Percentiles rank a stretch among this genome's conserved stretches.
phyloP scores from a whole-genome alignment of 2,797 vertebrate species.

The Periparus ater region DNA sequence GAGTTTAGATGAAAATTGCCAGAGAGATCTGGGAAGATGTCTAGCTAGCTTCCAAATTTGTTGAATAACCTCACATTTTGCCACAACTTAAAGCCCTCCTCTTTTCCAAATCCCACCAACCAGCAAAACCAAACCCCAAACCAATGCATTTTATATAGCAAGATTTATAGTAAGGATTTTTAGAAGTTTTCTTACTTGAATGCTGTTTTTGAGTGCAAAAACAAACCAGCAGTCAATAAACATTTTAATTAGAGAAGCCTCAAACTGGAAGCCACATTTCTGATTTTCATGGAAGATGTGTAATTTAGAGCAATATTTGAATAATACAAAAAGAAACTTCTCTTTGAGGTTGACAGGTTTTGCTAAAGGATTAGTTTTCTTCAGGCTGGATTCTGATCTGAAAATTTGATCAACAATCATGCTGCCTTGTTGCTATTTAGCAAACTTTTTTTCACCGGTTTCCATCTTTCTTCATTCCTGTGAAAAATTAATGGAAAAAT shows the following conservation, averaged over 20 bases:
- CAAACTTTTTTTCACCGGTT: not conserved
- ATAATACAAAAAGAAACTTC: not conserved
- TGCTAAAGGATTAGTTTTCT: not conserved
- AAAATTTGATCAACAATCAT: not conserved
- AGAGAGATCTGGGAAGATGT: not conserved
- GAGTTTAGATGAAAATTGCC: not conserved
- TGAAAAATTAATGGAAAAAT: not conserved
- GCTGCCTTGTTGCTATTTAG: not conserved
- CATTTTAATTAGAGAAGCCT: not conserved
- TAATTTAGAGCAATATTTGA: not conserved
- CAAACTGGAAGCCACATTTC: not conserved
- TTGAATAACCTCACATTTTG: not conserved
- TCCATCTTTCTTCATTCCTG: not conserved
- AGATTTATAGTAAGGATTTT: not conserved
- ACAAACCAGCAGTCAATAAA: fast-evolving
- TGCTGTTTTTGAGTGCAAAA: not conserved
- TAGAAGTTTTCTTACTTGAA: not conserved
- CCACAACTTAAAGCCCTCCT: not conserved
- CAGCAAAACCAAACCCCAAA: not conserved
- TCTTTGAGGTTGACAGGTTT: not conserved
- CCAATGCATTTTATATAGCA: not conserved
- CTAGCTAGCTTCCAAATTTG: not conserved
- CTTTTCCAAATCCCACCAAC: not conserved
- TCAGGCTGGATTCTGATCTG: not conserved
- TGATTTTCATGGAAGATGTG: not conserved